Evolutionary conservation across 2,888 invertebrate species (phyloP).

Genomic region (Nyleta sp.): DNA sequence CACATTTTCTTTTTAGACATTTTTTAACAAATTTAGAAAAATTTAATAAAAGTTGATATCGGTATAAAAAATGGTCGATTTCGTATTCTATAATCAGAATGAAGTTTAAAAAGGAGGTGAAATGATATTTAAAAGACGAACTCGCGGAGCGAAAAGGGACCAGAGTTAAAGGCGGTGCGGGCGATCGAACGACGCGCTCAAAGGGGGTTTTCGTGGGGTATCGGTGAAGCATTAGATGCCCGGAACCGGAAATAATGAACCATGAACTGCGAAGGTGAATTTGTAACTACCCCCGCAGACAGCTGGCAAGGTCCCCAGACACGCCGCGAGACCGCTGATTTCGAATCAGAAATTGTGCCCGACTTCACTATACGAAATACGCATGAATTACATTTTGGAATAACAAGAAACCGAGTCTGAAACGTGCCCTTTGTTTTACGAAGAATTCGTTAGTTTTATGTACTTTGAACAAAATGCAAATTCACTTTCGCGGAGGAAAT

Average conservation of each 20-base stretch:
- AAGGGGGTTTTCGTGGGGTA: slow-evolving; percentile 1
- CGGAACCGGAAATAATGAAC: slow-evolving; percentile 54
- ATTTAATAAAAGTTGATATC: too few relatives aligned
- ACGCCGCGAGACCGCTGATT: slow-evolving; percentile 22
- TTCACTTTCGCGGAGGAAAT: too few relatives aligned
- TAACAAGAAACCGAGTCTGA: too few relatives aligned
- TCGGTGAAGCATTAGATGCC: slow-evolving; percentile 23
- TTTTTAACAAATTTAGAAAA: too few relatives aligned
- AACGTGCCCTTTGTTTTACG: too few relatives aligned
- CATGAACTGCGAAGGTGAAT: slow-evolving; percentile 46
- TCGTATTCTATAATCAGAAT: too few relatives aligned
- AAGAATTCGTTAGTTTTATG: too few relatives aligned
- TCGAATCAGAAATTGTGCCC: slow-evolving; percentile 21
- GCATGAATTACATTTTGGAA: too few relatives aligned
- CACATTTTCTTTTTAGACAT: too few relatives aligned
- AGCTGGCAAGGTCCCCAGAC: slow-evolving; percentile 29
- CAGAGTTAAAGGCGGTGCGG: slow-evolving; percentile 11
- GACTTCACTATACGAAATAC: background rate
- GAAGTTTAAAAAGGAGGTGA: background rate
- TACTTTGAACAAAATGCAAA: too few relatives aligned
- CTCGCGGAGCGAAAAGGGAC: background rate
- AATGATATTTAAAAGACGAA: slow-evolving; percentile 16
- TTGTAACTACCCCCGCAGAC: slow-evolving; percentile 41
- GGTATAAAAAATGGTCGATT: too few relatives aligned
- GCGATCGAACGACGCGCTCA: slow-evolving; percentile 12